Conservation (phyloP, 1,140 invertebrate species). For the Brachionus angularis region DNA sequence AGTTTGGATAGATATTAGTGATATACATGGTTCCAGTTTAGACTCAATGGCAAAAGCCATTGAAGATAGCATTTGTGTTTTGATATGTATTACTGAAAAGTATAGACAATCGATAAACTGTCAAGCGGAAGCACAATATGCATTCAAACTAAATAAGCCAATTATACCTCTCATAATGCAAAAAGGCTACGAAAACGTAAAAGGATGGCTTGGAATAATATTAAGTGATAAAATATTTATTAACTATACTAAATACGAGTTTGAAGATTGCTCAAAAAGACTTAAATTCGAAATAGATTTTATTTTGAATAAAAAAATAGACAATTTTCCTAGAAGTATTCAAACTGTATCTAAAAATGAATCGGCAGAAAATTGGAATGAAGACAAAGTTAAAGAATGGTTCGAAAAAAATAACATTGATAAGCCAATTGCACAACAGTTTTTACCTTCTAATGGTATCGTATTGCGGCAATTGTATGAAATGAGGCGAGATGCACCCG, state of each 20-base stretch:
- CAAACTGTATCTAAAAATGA: background rate
- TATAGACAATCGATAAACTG: conserved; percentile 56
- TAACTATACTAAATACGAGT: conserved; percentile 46
- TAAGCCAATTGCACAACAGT: background rate
- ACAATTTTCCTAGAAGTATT: too few species aligned
- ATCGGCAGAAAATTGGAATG: conserved; percentile 8
- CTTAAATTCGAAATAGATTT: background rate
- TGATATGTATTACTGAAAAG: conserved; percentile 54
- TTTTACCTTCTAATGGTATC: background rate
- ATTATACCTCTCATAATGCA: conserved; percentile 53
- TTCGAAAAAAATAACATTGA: conserved; percentile 6
- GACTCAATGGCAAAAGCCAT: conserved; percentile 57
- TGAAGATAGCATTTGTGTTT: conserved; percentile 51
- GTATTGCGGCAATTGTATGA: conserved; percentile 27
- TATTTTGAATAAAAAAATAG: too few species aligned
- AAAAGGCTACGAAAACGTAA: conserved; percentile 47
- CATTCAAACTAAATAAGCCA: conserved; percentile 49
- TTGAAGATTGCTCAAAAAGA: background rate
- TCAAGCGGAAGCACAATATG: conserved; percentile 53
- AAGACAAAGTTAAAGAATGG: conserved; percentile 19
- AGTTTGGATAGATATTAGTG: conserved; percentile 47
- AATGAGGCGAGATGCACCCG: conserved; percentile 35
- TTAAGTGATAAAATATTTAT: conserved; percentile 51
- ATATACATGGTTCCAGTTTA: conserved; percentile 48
- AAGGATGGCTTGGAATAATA: conserved; percentile 54